These are phyloP conservation scores for Fragum fragum DNA, from an alignment of 2,888 invertebrate species.

Conservation along the genomic window DNA sequence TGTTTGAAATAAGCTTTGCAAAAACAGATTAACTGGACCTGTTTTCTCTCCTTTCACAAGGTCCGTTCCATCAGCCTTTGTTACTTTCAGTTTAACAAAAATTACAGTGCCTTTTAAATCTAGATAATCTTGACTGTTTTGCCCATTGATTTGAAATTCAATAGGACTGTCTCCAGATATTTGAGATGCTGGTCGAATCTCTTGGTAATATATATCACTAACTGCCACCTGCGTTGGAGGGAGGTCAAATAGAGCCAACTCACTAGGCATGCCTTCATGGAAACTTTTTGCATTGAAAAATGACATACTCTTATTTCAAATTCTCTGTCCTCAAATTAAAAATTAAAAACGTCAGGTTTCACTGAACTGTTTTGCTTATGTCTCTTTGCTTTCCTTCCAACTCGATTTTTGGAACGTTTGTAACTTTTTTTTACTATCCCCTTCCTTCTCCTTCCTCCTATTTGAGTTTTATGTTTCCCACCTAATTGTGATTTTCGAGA, in stretches of 20 bases:
- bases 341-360: slow-evolving; percentile 48
- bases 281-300: slow-evolving; percentile 40
- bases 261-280: slow-evolving; percentile 37
- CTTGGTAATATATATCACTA: slow-evolving; percentile 35
- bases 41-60: slow-evolving; percentile 12
- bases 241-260: slow-evolving; percentile 41
- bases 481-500: slow-evolving; percentile 6
- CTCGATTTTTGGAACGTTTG: no score
- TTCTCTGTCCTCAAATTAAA: slow-evolving; percentile 39
- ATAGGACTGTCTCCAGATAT: slow-evolving; percentile 37
- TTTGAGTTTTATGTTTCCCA: slow-evolving; percentile 16
- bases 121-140: slow-evolving; percentile 45
- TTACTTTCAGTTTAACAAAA: slow-evolving; percentile 38
- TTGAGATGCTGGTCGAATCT: slow-evolving; percentile 43
- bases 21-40: slow-evolving; percentile 36
- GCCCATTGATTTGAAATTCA: slow-evolving; percentile 44
- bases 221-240: slow-evolving; percentile 39
- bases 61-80: slow-evolving; percentile 20
- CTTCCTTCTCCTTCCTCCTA: neutral
- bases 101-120: slow-evolving; percentile 38
- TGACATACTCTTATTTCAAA: slow-evolving; percentile 26
- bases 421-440: neutral
- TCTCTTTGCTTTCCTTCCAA: neutral
- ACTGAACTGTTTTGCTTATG: slow-evolving; percentile 6
- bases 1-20: slow-evolving; percentile 31